Conservation (phyloP, 1,140 invertebrate species). For the Solenopsis fugax region DNA sequence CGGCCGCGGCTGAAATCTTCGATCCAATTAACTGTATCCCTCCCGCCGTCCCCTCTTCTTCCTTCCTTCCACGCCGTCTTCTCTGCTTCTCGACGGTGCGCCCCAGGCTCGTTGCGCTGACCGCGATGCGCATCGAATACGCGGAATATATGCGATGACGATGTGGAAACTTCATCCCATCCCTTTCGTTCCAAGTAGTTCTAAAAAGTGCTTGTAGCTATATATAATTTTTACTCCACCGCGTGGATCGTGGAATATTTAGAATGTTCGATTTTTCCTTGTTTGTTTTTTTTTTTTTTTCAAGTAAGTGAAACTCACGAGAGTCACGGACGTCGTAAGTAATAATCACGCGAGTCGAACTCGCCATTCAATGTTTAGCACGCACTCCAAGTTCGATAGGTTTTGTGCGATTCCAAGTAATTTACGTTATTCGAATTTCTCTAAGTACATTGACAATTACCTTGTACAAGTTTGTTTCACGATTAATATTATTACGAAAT, state of each 20-base stretch:
- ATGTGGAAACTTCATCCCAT: neutral
- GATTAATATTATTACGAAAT: neutral
- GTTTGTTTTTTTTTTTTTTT: too few species aligned
- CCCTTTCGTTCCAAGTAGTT: neutral
- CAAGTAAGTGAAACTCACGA: neutral
- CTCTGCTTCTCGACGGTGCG: slow-evolving; percentile 11
- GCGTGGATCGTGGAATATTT: neutral
- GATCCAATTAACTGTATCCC: slow-evolving; percentile 72
- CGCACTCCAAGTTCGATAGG: neutral
- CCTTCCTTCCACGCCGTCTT: slow-evolving; percentile 7
- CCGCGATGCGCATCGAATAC: slow-evolving; percentile 26
- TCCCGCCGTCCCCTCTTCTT: neutral
- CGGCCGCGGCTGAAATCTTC: slow-evolving; percentile 72
- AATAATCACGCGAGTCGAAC: neutral
- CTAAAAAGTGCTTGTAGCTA: neutral
- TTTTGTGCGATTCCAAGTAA: neutral
- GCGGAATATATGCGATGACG: neutral
- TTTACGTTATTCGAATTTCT: neutral
- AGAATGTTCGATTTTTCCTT: neutral
- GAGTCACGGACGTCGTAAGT: neutral
- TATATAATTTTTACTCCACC: neutral
- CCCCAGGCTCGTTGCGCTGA: slow-evolving; percentile 34
- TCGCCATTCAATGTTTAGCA: slow-evolving; percentile 5
- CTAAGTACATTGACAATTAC: neutral
- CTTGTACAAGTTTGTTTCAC: slow-evolving; percentile 2